phyloP scores from a whole-genome alignment of 1,140 invertebrate species.

The Lerema accius region DNA sequence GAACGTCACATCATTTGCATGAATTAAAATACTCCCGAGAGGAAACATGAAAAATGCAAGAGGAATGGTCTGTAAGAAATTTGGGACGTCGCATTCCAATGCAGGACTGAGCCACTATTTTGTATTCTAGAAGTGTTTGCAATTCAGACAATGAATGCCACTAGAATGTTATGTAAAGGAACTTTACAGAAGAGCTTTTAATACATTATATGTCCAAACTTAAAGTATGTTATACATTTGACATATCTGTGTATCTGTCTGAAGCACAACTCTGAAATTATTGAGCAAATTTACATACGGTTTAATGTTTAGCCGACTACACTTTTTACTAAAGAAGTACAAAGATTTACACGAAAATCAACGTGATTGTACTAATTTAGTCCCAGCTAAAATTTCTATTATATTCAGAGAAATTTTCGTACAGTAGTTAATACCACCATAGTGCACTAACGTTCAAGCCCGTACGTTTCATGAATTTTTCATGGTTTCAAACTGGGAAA shows the following conservation, averaged over 20 bases:
- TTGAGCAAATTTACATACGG: no score
- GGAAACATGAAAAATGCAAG: constrained; percentile 27
- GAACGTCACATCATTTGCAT: constrained; percentile 1
- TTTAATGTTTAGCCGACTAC: no score
- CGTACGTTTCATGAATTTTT: constrained; percentile 13
- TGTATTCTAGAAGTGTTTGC: constrained; percentile 29
- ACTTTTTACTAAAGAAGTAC: no score
- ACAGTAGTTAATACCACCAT: not conserved
- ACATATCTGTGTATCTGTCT: no score
- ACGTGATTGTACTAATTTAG: no score
- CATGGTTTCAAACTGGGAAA: constrained; percentile 28
- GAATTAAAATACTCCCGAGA: constrained; percentile 7
- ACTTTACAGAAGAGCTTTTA: constrained; percentile 1
- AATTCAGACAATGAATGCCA: constrained; percentile 2
- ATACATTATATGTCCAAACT: no score
- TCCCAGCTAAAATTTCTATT: no score
- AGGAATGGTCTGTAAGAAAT: constrained; percentile 20
- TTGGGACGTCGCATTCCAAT: constrained; percentile 12
- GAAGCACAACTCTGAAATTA: no score
- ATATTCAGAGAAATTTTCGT: no score
- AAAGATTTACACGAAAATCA: no score
- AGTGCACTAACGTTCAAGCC: not conserved
- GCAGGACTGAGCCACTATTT: constrained; percentile 29
- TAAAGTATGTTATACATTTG: no score
- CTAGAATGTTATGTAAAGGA: constrained; percentile 15